Conservation (phyloP, 2,797 vertebrate species). For the Jordanella pulchra region DNA sequence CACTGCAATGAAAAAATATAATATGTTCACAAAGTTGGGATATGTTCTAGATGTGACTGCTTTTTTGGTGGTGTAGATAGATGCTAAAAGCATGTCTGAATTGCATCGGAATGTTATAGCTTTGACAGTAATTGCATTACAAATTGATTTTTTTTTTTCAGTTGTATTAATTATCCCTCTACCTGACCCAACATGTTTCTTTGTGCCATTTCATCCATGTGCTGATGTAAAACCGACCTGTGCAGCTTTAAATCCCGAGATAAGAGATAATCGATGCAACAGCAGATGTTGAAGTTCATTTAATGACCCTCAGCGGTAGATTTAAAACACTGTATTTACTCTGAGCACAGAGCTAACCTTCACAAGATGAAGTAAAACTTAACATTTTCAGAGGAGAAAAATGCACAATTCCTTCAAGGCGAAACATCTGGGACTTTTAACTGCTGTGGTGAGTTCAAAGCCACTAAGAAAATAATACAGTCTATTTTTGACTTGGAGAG, state of each 20-base stretch:
- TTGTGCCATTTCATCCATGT: conserved; percentile 3
- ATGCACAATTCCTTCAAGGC: conserved; percentile 74
- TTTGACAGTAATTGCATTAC: conserved; percentile 6
- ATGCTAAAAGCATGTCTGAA: neutral
- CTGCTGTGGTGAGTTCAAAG: conserved; percentile 83
- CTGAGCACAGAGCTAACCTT: conserved; percentile 40
- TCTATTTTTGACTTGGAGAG: conserved; percentile 78
- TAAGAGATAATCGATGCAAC: conserved; percentile 1
- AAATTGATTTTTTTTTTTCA: conserved; percentile 28
- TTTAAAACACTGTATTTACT: conserved; percentile 47
- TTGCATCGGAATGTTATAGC: conserved; percentile 7
- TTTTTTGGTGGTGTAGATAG: neutral
- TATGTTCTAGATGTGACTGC: neutral
- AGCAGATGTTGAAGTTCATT: conserved; percentile 12
- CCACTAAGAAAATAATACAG: conserved; percentile 79
- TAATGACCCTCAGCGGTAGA: conserved; percentile 13
- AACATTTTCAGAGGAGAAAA: conserved; percentile 61
- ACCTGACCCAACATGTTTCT: neutral
- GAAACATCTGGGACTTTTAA: conserved; percentile 77
- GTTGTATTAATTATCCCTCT: neutral
- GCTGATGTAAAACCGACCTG: conserved; percentile 5
- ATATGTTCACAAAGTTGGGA: neutral
- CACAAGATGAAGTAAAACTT: conserved; percentile 48
- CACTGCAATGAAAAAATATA: neutral
- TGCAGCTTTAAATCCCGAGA: neutral